These are phyloP conservation scores for Diceros bicornis DNA, from an alignment of 2,797 vertebrate genomes.

Conservation along the genomic window DNA sequence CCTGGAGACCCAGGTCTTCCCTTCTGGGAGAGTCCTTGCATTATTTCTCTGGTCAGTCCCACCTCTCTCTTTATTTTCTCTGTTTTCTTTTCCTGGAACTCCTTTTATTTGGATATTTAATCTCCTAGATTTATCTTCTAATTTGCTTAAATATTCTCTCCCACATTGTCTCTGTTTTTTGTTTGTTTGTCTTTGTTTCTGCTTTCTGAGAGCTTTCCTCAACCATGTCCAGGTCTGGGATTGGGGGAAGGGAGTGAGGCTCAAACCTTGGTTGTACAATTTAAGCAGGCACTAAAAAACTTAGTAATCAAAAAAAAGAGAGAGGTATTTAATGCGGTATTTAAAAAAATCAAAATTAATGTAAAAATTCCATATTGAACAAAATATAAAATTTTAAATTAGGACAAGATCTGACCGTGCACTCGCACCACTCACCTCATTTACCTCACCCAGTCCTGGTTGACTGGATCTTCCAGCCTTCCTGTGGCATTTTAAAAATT, in stretches of 20 bases:
- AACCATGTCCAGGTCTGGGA: not conserved
- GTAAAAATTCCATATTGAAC: not conserved
- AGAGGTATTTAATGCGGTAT: not conserved
- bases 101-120: not conserved
- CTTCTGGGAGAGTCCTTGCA: not conserved
- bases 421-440: not conserved
- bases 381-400: constrained; percentile 34
- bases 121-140: not conserved
- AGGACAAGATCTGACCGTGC: not conserved
- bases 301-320: not conserved
- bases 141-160: constrained; percentile 12
- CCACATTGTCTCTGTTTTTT: not conserved
- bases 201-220: constrained; percentile 3
- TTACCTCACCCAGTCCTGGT: not conserved
- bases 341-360: constrained; percentile 14
- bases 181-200: not conserved
- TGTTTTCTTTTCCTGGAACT: constrained; percentile 36
- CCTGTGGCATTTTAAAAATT: not conserved
- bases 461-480: not conserved
- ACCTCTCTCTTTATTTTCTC: not conserved
- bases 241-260: not conserved
- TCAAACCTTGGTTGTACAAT: not conserved
- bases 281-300: not conserved
- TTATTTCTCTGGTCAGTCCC: not conserved
- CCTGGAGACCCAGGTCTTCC: not conserved